A percentile compares a stretch with the other conserved stretches of the same genome.
phyloP scores from a whole-genome alignment of 2,113 vertebrate species.

The Lepus europaeus region DNA sequence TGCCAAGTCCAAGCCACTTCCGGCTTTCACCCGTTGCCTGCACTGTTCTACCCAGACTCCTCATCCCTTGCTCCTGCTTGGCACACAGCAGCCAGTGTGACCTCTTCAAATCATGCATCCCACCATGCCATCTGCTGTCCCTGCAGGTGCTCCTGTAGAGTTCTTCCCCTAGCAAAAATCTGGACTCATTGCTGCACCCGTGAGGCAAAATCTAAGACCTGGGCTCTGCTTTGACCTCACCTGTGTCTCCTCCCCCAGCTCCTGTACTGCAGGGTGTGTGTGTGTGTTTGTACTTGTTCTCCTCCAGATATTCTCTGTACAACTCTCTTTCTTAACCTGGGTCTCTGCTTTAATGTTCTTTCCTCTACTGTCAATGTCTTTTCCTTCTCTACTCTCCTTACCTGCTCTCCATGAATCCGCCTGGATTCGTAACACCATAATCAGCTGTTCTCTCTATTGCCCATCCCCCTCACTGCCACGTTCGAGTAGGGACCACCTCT shows the following conservation, averaged over 20 bases:
- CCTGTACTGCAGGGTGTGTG: fast-evolving
- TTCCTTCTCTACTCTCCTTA: background rate
- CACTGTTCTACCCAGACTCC: background rate
- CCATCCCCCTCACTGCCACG: background rate
- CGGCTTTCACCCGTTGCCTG: background rate
- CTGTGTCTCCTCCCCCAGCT: background rate
- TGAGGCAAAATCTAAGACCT: too few relatives aligned
- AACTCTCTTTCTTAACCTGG: background rate
- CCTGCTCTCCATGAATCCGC: background rate
- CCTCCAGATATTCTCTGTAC: fast-evolving
- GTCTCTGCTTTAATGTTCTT: background rate
- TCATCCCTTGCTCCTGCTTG: background rate
- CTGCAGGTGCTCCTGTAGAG: too few relatives aligned
- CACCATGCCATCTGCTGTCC: too few relatives aligned
- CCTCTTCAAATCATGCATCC: background rate
- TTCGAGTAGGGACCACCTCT: background rate
- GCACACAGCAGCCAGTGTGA: background rate
- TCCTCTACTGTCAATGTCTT: background rate
- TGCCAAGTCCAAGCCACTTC: background rate
- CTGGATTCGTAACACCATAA: background rate
- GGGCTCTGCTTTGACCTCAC: background rate
- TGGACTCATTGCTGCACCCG: fast-evolving
- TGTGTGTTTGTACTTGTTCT: background rate
- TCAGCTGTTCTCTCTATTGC: background rate
- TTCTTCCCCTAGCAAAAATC: background rate